These are phyloP conservation scores for Gavialis gangeticus DNA, from an alignment of 2,113 vertebrate species.

Conservation along the genomic window DNA sequence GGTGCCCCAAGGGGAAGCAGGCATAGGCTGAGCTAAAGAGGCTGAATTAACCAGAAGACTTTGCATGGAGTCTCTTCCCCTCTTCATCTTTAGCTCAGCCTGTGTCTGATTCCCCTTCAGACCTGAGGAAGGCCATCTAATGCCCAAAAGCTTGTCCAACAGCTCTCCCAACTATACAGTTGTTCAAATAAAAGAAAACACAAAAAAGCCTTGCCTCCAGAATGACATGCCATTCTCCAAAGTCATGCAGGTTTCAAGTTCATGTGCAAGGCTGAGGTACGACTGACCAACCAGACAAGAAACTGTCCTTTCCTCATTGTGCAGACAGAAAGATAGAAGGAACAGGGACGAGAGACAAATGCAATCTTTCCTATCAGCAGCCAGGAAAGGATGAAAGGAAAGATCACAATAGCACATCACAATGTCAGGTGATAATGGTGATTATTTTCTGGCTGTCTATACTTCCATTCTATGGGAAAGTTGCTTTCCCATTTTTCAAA, in stretches of 20 bases:
- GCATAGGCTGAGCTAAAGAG: too few species aligned
- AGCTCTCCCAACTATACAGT: too few species aligned
- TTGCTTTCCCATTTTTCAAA: background rate
- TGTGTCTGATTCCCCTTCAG: too few species aligned
- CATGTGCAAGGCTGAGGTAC: background rate
- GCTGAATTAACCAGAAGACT: too few species aligned
- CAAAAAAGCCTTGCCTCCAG: background rate
- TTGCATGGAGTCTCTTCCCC: too few species aligned
- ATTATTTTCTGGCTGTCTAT: rapidly evolving
- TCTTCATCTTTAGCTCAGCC: too few species aligned
- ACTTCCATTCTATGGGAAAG: background rate
- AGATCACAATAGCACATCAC: background rate
- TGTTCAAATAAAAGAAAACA: too few species aligned
- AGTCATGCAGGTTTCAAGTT: rapidly evolving
- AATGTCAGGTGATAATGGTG: background rate
- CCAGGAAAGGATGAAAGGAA: background rate
- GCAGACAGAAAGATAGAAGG: background rate
- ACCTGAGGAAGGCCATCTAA: too few species aligned
- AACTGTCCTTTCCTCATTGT: background rate
- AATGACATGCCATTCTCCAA: background rate
- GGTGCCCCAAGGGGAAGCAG: too few species aligned
- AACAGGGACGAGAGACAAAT: background rate
- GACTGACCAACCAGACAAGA: background rate
- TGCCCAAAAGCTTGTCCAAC: too few species aligned
- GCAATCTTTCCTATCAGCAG: background rate